Evolutionary conservation across 2,113 vertebrate species (phyloP).

Genomic region (Rhinopomastus cyanomelas): DNA sequence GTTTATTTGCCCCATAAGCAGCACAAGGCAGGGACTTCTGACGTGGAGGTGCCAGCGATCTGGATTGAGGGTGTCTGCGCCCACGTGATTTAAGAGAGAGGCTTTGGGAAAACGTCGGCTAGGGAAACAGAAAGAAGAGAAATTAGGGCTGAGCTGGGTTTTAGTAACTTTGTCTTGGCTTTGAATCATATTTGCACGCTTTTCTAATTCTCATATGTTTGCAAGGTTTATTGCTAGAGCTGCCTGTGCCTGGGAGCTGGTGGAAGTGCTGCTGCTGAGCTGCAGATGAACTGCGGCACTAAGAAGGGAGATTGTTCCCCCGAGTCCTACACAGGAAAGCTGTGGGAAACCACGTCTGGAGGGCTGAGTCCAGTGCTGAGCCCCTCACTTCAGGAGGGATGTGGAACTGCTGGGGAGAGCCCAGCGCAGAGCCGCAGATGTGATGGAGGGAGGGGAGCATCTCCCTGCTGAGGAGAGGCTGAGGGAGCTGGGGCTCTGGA

Average conservation of each 20-base stretch:
- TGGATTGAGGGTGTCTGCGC: not conserved
- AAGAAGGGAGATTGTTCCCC: not conserved
- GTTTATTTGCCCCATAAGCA: not conserved
- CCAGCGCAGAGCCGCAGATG: too few species aligned
- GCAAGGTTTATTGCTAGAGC: not conserved
- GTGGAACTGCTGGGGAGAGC: too few species aligned
- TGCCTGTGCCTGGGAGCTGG: not conserved
- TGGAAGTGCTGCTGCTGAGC: not conserved
- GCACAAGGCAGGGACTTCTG: rapidly evolving
- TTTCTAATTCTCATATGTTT: not conserved
- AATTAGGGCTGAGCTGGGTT: slow-evolving; percentile 20
- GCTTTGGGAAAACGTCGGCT: slow-evolving; percentile 10
- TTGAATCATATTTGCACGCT: slow-evolving; percentile 39
- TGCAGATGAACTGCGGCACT: not conserved
- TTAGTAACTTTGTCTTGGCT: slow-evolving; percentile 11
- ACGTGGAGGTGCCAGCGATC: not conserved
- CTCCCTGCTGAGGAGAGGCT: too few species aligned
- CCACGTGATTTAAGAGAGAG: not conserved
- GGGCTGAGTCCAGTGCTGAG: too few species aligned
- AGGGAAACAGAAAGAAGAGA: not conserved
- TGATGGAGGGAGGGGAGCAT: too few species aligned
- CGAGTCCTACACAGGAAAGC: slow-evolving; percentile 6
- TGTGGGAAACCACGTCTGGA: too few species aligned
- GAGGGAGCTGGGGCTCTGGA: too few species aligned
- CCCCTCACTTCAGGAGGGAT: too few species aligned